Conservation (phyloP, 2,888 invertebrate genomes). For the Cosmia pyralina region DNA sequence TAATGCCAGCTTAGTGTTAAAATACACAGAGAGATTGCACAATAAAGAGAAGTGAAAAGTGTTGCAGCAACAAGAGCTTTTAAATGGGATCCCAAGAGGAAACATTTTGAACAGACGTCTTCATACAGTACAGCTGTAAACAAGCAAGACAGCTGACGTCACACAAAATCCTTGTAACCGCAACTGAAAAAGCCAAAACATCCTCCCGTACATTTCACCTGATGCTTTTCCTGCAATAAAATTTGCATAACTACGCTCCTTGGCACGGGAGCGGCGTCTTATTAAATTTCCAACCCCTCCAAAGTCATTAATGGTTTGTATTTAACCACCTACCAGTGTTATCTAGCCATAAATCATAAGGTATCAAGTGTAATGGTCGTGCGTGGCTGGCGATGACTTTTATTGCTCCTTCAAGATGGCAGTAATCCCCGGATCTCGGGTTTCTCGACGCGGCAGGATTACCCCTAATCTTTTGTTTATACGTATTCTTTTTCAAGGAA, state of each 20-base stretch:
- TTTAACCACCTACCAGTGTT: constrained; percentile 87
- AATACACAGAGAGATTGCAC: background rate
- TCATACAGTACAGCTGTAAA: background rate
- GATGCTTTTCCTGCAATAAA: constrained; percentile 87
- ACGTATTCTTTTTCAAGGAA: constrained; percentile 72
- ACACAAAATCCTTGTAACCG: constrained; percentile 1
- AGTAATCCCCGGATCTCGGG: constrained; percentile 77
- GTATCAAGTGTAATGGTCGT: constrained; percentile 72
- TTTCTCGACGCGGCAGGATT: constrained; percentile 73
- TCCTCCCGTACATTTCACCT: constrained; percentile 72
- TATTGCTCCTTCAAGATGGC: constrained; percentile 83
- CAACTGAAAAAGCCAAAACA: constrained; percentile 42
- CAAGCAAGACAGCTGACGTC: constrained; percentile 7
- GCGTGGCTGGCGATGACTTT: constrained; percentile 77
- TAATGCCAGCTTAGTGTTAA: background rate
- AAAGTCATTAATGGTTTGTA: constrained; percentile 89
- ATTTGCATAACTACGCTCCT: constrained; percentile 90
- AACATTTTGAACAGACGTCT: background rate
- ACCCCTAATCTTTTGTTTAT: constrained; percentile 83
- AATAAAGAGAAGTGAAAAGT: background rate
- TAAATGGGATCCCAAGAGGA: background rate
- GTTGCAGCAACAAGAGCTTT: background rate
- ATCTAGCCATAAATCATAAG: constrained; percentile 88
- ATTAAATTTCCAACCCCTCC: constrained; percentile 89
- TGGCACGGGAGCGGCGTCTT: constrained; percentile 85